Base-by-base conservation (phyloP, 2,888 invertebrate species). In the Macrosoma leucophasiata region DNA sequence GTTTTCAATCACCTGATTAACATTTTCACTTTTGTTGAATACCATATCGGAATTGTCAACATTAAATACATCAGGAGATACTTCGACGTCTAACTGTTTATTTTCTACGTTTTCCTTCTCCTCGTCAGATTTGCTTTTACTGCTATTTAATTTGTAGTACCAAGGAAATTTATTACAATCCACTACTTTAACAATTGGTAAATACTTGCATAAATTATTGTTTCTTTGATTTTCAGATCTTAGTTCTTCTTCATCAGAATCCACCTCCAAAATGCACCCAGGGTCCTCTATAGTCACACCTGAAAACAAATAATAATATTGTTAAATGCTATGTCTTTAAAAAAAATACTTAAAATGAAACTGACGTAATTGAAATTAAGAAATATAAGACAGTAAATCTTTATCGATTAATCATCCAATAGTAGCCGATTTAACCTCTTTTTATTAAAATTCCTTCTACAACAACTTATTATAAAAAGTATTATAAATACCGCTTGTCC, bases 171-270 rank as follows among this genome's bases (percentile, higher is more conserved):
- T 41, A 20, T 35, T 21, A 35, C 37, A 52, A 21, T 52, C 50
- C 1, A 50, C 47, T 4, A 52, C 22, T 10, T 35, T 39, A 17
- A 52, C 39, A 14, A 47, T 29, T 2, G 52, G 47, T 4, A 39
- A 35, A 36, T 50, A 52, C 12, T 36, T 29, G n/a, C n/a, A n/a
- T n/a, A n/a, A n/a, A n/a, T n/a, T n/a, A n/a, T n/a, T n/a, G n/a
- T n/a, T n/a, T n/a, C n/a, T n/a, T n/a, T n/a, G n/a, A n/a, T n/a
- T n/a, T n/a, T 15, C 29, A 13, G 11, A 29, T 23, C 2, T 18
- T 4, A 12, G 33, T 11, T 29, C n/a, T 4, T 10, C 14, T 27
- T 18, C 2, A n/a, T 10, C 11, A 4, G 4, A 10, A 9, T n/a
- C 3, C 5, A 21, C 35, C 2, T 36, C 35, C 6, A 36, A 13